A percentile compares a stretch with the other conserved stretches of the same genome.
These are phyloP conservation scores for Drosophila funebris DNA, from an alignment of 1,140 invertebrate species.

Conservation along the genomic window DNA sequence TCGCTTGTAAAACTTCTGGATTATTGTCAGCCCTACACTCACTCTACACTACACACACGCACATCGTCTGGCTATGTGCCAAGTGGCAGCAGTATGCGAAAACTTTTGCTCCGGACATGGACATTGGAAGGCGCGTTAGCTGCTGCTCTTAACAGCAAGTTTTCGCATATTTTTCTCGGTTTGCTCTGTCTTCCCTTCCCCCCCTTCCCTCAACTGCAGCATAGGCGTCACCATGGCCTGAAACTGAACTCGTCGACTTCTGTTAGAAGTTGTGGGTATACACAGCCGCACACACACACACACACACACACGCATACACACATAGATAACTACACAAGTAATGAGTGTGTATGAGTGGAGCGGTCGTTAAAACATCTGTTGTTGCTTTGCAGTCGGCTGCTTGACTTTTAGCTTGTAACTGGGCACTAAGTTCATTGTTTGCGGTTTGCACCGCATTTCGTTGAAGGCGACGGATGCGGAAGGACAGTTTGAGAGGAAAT, in stretches of 20 bases:
- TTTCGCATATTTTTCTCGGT: slow-evolving; percentile 73
- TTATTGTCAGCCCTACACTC: slow-evolving; percentile 72
- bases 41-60: slow-evolving; percentile 34
- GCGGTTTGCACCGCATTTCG: slow-evolving; percentile 24
- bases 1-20: slow-evolving; percentile 82
- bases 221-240: slow-evolving; percentile 74
- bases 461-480: background rate
- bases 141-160: slow-evolving; percentile 69
- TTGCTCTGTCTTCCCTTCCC: slow-evolving; percentile 13
- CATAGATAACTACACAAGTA: background rate
- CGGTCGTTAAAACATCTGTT: slow-evolving; percentile 46
- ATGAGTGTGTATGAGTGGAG: slow-evolving; percentile 20
- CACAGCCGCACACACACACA: slow-evolving; percentile 11
- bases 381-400: slow-evolving; percentile 38
- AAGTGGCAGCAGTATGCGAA: slow-evolving; percentile 33
- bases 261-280: slow-evolving; percentile 11
- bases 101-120: slow-evolving; percentile 59
- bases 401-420: slow-evolving; percentile 74
- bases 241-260: slow-evolving; percentile 54
- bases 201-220: slow-evolving; percentile 31
- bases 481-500: slow-evolving; percentile 2
- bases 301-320: slow-evolving; percentile 3
- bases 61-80: slow-evolving; percentile 63
- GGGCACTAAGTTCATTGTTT: slow-evolving; percentile 68
- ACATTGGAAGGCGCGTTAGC: slow-evolving; percentile 56